Evolutionary conservation across 1,140 invertebrate genomes (phyloP), one percentile per base, ranked within the genome.

Genomic region (Ceratoteleas bidentatus): DNA sequence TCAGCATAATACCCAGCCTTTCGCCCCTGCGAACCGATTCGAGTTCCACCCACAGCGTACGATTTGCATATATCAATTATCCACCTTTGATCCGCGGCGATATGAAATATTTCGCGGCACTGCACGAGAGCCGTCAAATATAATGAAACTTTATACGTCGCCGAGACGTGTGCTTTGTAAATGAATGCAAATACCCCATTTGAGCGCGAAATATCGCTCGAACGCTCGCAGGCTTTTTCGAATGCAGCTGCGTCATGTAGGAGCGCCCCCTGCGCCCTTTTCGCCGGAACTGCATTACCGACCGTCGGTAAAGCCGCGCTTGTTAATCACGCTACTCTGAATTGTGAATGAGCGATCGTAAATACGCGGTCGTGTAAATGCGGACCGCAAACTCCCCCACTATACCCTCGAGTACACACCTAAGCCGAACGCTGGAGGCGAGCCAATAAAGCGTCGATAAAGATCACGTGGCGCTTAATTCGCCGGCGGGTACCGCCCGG

Each of bases 121-220:
- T 8, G 56, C 45, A 38, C 4, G 47, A 24, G 38, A 61, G 40
- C 56, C n/a, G 58, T 66, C 24, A 38, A 66, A 47, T 64, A 66
- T 66, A 75, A 66, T 61, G 61, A 60, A 66, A 75, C 70, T 74
- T 65, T 57, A 57, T 50, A 43, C 45, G 47, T 65, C 43, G 36
- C 45, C 1, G 15, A 58, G 34, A 66, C 52, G 49, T 61, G 38
- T 54, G 62, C 53, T 60, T 75, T 54, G 49, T 58, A 66, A 61
- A 75, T 66, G 72, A 75, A 75, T 75, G 62, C 36, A 66, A 75
- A 75, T 66, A 60, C 24, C 13, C 14, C 9, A 8, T 9, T 10
- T 10, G 13, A 24, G 3, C n/a, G 3, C 36, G 10, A 49, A 52
- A 52, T 43, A 54, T 64, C 53, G n/a, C n/a, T n/a, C n/a, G n/a